Conservation (phyloP, 2,888 invertebrate genomes). For the Linhomoeus sp. region DNA sequence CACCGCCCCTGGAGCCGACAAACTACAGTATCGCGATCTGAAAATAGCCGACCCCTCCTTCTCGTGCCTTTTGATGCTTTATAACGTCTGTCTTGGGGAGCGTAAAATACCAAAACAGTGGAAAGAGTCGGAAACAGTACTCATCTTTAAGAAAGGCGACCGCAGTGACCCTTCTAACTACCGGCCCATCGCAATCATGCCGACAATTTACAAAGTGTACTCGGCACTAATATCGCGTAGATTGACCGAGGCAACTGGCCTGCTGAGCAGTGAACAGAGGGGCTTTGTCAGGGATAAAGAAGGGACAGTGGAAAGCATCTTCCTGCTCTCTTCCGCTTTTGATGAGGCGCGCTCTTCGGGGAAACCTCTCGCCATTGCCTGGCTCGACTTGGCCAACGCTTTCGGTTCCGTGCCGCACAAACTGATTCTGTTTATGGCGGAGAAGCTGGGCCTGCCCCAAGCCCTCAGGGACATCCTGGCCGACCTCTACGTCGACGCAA, state of each 20-base stretch:
- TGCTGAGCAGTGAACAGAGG: conserved; percentile 18
- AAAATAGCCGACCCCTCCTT: neutral
- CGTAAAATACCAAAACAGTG: conserved; percentile 8
- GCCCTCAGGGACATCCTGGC: neutral
- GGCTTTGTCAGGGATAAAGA: conserved; percentile 24
- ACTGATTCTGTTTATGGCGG: neutral
- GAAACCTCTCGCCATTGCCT: conserved; percentile 16
- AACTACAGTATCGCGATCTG: neutral
- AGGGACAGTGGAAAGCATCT: conserved; percentile 11
- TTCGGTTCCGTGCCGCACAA: neutral
- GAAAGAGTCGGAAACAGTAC: conserved; percentile 11
- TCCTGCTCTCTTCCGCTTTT: conserved; percentile 6
- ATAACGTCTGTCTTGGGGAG: neutral
- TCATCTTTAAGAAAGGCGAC: conserved; percentile 15
- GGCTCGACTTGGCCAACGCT: conserved; percentile 23
- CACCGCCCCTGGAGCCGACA: conserved; percentile 1
- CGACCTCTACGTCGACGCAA: neutral
- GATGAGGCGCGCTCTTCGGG: conserved; percentile 3
- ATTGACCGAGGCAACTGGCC: conserved; percentile 8
- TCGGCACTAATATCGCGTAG: neutral
- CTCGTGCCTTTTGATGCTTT: neutral
- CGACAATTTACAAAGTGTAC: conserved; percentile 12
- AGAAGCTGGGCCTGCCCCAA: neutral
- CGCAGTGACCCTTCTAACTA: conserved; percentile 15
- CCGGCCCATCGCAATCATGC: conserved; percentile 13